A percentile compares a stretch with the other conserved stretches of the same genome.
Conservation (phyloP, 2,797 vertebrate species). For the Phrynocephalus forsythii region DNA sequence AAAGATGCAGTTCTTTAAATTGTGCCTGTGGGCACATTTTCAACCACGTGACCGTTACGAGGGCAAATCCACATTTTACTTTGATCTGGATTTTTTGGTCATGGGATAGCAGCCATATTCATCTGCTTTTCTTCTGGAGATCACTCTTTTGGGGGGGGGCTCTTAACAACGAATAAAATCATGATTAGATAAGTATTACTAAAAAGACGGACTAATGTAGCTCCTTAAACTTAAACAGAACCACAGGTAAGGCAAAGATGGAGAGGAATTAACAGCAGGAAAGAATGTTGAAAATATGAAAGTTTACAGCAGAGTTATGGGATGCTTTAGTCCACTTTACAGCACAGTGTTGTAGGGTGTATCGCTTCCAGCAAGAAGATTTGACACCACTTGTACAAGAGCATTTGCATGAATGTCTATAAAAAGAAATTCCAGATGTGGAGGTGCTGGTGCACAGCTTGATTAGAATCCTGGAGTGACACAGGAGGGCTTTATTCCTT, state of each 20-base stretch:
- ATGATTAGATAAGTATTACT: conserved; percentile 39
- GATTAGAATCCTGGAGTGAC: too few relatives aligned
- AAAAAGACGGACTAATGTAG: neutral
- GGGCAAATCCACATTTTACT: too few relatives aligned
- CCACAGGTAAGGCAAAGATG: neutral
- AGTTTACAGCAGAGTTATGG: neutral
- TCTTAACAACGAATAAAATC: conserved; percentile 56
- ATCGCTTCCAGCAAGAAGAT: neutral
- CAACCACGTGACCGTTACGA: too few relatives aligned
- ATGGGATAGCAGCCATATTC: too few relatives aligned
- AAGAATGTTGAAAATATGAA: neutral
- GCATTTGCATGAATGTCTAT: neutral
- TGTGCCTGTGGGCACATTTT: too few relatives aligned
- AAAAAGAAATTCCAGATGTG: neutral
- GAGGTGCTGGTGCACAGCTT: neutral
- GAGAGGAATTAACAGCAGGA: neutral
- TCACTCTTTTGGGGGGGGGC: conserved; percentile 90
- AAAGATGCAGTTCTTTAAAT: too few relatives aligned
- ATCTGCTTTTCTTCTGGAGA: too few relatives aligned
- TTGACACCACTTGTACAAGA: too few relatives aligned
- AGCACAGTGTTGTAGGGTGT: too few relatives aligned
- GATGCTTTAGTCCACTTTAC: too few relatives aligned
- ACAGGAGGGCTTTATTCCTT: too few relatives aligned
- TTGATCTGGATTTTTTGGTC: too few relatives aligned
- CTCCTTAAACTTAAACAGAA: neutral